These are phyloP conservation scores for Drosophila monieri DNA, from an alignment of 2,888 invertebrate species.

Conservation along the genomic window DNA sequence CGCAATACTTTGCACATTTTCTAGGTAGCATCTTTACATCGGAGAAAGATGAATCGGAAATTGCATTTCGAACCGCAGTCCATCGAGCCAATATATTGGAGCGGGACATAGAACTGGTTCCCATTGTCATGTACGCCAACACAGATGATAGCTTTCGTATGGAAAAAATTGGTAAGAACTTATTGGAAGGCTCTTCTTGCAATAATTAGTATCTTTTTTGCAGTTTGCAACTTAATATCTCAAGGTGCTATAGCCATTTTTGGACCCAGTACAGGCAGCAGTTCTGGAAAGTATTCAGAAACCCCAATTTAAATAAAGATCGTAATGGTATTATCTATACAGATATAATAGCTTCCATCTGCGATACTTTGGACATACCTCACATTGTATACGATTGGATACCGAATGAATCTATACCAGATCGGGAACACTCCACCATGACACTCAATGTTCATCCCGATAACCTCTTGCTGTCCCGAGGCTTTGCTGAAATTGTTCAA, in stretches of 20 bases:
- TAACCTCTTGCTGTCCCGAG: constrained; percentile 87
- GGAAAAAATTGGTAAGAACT: constrained; percentile 80
- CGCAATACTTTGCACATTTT: constrained; percentile 1
- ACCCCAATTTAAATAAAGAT: background rate
- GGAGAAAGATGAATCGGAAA: constrained; percentile 85
- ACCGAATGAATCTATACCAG: constrained; percentile 83
- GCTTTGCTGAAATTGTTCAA: constrained; percentile 89
- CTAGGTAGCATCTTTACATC: constrained; percentile 85
- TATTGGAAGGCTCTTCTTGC: background rate
- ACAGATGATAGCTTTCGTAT: constrained; percentile 82
- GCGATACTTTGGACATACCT: constrained; percentile 87
- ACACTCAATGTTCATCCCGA: constrained; percentile 90
- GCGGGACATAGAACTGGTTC: constrained; percentile 79
- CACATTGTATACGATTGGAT: constrained; percentile 87
- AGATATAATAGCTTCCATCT: constrained; percentile 85
- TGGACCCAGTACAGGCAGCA: constrained; percentile 85
- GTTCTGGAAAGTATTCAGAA: constrained; percentile 83
- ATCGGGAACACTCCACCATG: constrained; percentile 84
- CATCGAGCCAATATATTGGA: constrained; percentile 84
- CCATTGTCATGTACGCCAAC: constrained; percentile 78
- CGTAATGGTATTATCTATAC: background rate
- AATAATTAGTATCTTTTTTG: background rate
- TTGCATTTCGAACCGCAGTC: constrained; percentile 86
- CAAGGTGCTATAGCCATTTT: constrained; percentile 90
- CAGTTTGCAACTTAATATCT: constrained; percentile 88